Base-by-base conservation (phyloP, 2,888 invertebrate species). In the Arctia plantaginis region DNA sequence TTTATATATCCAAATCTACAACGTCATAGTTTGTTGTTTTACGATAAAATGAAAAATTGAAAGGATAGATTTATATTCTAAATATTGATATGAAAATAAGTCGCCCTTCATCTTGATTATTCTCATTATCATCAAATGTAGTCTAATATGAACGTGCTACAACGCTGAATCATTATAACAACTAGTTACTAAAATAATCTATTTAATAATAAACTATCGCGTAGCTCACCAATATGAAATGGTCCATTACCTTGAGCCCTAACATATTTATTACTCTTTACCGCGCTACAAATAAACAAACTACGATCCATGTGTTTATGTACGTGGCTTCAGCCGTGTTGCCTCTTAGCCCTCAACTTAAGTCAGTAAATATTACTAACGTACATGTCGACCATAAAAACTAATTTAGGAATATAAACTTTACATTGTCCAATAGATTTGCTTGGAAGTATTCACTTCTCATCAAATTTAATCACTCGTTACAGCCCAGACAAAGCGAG, bases 391-490 rank as follows among this genome's bases (percentile, higher is more conserved):
- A 74, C 39, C 71, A 78, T 84, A 80, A 81, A 84, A 77, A 59
- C 69, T 76, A 83, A 80, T 84, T 80, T 78, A 77, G 75, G 73
- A 80, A 77, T 74, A 82, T 87, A 82, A 84, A 83, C 77, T 81
- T 85, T 80, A 85, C 80, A 73, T 84, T 81, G 82, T 84, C 82
- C 82, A 86, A 87, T 86, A 84, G 78, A 77, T 47, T 76, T 78
- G 75, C 72, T 72, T 75, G 73, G 59, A 67, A 76, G 76, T 82
- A 78, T 81, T 82, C 80, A 78, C 76, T 80, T 77, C 81, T 87
- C 89, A 88, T 91, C 86, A 88, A 87, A 84, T 80, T 86, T 86
- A 88, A 90, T 89, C 83, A 86, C 86, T 81, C 83, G 84, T 87
- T 86, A 86, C 81, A 86, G 78, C 82, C 81, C 83, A 87, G 55